Conservation (phyloP, 1,140 invertebrate genomes). For the Neodiprion lecontei region DNA sequence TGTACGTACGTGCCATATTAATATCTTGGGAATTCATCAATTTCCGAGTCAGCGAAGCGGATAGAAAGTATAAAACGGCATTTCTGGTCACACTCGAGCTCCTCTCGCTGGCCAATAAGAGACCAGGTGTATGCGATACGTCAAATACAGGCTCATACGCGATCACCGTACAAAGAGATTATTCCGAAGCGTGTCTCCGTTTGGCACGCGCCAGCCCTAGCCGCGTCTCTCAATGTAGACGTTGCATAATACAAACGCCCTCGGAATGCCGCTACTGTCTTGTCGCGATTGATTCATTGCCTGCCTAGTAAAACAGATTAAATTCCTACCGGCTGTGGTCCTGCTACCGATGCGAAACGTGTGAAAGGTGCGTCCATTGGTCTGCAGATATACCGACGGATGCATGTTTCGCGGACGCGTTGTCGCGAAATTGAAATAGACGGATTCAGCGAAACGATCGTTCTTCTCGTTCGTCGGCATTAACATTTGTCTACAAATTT, state of each 20-base stretch:
- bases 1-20: not conserved
- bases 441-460: not conserved
- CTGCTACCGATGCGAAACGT: not conserved
- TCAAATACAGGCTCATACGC: not conserved
- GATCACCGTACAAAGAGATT: not conserved
- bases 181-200: not conserved
- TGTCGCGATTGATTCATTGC: slow-evolving; percentile 2
- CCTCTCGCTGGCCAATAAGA: not conserved
- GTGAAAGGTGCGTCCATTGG: not conserved
- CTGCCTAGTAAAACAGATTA: not conserved
- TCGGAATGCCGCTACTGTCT: not conserved
- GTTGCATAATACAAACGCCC: not conserved
- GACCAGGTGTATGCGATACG: not conserved
- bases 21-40: slow-evolving; percentile 5
- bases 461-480: not conserved
- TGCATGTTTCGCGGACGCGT: not conserved
- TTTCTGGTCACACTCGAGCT: slow-evolving; percentile 2
- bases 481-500: not conserved
- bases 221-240: not conserved
- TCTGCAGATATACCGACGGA: not conserved
- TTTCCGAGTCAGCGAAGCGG: slow-evolving; percentile 1
- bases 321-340: not conserved
- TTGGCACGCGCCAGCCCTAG: not conserved
- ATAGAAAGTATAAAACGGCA: slow-evolving; percentile 3
- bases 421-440: not conserved